Evolutionary conservation across 2,113 vertebrate genomes (phyloP).

Genomic region (Coreoperca whiteheadi): DNA sequence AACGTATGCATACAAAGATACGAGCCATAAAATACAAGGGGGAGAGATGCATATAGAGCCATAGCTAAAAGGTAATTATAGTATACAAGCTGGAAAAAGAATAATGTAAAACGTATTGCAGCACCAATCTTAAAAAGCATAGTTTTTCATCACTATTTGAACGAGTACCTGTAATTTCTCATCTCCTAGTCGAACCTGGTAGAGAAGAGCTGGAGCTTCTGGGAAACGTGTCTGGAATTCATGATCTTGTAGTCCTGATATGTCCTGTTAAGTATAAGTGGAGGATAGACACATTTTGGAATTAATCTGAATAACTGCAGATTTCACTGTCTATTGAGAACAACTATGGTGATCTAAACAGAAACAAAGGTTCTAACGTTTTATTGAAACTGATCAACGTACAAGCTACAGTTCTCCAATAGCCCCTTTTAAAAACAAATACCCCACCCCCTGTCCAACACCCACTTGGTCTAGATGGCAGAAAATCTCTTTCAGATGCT

Average conservation of each 20-base stretch:
- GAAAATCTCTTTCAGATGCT: conserved; percentile 96
- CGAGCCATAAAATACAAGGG: not conserved
- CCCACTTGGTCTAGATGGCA: conserved; percentile 96
- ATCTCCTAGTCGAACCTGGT: conserved; percentile 94
- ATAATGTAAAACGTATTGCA: not conserved
- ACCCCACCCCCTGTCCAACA: not conserved
- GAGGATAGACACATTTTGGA: not conserved
- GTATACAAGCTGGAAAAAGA: not conserved
- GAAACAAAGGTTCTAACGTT: not conserved
- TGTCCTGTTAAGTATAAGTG: conserved; percentile 83
- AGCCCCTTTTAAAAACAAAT: not conserved
- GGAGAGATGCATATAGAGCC: not conserved
- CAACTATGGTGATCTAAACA: not conserved
- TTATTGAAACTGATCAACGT: not conserved
- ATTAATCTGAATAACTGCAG: not conserved
- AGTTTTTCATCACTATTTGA: not conserved
- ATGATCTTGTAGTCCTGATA: conserved; percentile 95
- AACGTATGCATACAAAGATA: not conserved
- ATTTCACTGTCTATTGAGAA: not conserved
- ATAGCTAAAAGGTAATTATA: not conserved
- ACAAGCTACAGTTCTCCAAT: not conserved
- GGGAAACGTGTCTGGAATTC: conserved; percentile 97
- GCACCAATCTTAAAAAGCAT: not conserved
- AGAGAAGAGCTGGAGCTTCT: conserved; percentile 92
- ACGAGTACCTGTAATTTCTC: conserved; percentile 93